phyloP scores from a whole-genome alignment of 2,113 vertebrate species.

The Polypterus bichir region DNA sequence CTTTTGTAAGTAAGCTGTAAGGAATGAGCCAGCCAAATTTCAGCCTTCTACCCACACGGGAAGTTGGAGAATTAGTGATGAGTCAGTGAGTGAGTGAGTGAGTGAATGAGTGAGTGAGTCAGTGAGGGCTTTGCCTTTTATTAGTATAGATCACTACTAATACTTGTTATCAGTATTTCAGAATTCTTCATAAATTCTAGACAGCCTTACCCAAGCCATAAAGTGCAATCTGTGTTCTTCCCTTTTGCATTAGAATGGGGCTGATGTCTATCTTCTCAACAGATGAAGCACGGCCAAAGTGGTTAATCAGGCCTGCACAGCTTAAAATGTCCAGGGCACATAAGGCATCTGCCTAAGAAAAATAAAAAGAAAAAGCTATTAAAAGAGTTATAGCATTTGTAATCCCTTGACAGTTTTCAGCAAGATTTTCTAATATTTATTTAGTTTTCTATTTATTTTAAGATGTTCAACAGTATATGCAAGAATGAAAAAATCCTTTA shows the following conservation, averaged over 20 bases:
- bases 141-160: too few species aligned
- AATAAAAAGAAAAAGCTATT: slow-evolving; percentile 12
- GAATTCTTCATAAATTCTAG: neutral
- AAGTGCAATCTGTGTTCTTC: slow-evolving; percentile 74
- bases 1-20: too few species aligned
- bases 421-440: neutral
- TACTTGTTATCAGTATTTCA: too few species aligned
- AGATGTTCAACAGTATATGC: too few species aligned
- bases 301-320: slow-evolving; percentile 84
- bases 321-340: slow-evolving; percentile 86
- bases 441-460: neutral
- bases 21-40: too few species aligned
- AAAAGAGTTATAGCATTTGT: neutral
- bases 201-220: slow-evolving; percentile 78
- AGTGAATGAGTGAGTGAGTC: too few species aligned
- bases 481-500: too few species aligned
- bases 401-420: neutral
- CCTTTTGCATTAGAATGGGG: slow-evolving; percentile 83
- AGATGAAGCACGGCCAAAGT: slow-evolving; percentile 80
- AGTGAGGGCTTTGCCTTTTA: too few species aligned
- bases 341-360: slow-evolving; percentile 69
- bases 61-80: too few species aligned
- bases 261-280: slow-evolving; percentile 89
- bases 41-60: too few species aligned
- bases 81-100: too few species aligned